Evolutionary conservation across 1,140 invertebrate species (phyloP).

Genomic region (Cydia pomonella): DNA sequence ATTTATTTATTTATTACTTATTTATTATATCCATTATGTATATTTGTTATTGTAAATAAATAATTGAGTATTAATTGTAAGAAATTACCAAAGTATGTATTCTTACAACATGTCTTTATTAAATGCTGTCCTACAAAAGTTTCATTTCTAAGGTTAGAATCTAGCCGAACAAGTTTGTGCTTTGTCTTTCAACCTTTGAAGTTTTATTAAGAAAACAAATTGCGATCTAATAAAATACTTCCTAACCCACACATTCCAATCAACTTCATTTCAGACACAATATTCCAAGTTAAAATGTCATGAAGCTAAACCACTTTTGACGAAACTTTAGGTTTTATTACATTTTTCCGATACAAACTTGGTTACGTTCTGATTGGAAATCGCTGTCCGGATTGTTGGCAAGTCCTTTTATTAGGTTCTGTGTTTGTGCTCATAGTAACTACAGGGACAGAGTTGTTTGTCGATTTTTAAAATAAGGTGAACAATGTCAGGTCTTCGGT

Average conservation of each 20-base stretch:
- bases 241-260: not conserved
- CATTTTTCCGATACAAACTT: constrained; percentile 45
- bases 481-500: not conserved
- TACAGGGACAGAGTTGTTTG: not conserved
- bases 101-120: too few relatives aligned
- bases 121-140: too few relatives aligned
- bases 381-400: constrained; percentile 49
- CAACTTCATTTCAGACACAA: constrained; percentile 2
- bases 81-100: too few relatives aligned
- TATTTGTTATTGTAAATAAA: too few relatives aligned
- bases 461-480: not conserved
- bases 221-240: not conserved
- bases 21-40: too few relatives aligned
- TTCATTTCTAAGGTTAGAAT: too few relatives aligned
- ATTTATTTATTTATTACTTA: too few relatives aligned
- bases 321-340: constrained; percentile 38
- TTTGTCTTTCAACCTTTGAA: not conserved
- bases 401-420: constrained; percentile 29
- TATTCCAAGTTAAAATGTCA: constrained; percentile 29
- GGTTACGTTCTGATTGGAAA: constrained; percentile 53
- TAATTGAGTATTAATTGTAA: too few relatives aligned
- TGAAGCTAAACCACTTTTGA: constrained; percentile 26
- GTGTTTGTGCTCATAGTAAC: constrained; percentile 13
- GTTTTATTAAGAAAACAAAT: constrained; percentile 1
- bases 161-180: too few relatives aligned